phyloP scores from a whole-genome alignment of 2,113 vertebrate genomes.

The Coryphaenoides rupestris region DNA sequence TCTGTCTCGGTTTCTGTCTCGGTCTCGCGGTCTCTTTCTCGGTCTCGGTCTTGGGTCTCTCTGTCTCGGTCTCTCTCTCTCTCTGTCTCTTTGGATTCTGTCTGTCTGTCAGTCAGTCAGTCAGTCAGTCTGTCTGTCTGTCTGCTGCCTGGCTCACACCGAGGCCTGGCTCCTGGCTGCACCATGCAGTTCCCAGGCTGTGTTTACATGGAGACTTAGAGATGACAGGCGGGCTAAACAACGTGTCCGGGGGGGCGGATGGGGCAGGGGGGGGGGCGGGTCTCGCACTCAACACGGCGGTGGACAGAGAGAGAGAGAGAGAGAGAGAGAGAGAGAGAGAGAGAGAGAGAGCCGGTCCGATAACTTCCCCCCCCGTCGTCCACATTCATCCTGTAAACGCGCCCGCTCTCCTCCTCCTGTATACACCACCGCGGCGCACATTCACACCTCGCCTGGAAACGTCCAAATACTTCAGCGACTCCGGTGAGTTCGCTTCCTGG shows the following conservation, averaged over 20 bases:
- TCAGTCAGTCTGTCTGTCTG: background rate
- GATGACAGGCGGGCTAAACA: slow-evolving; percentile 59
- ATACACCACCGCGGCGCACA: slow-evolving; percentile 2
- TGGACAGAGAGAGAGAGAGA: slow-evolving; percentile 37
- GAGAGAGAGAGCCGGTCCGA: slow-evolving; percentile 7
- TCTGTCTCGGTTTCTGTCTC: background rate
- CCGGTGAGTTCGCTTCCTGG: background rate
- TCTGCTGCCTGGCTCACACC: background rate
- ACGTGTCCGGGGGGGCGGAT: slow-evolving; percentile 36
- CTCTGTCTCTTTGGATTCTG: too few species aligned
- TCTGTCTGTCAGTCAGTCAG: too few species aligned
- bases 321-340: slow-evolving; percentile 21
- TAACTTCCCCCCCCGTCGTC: slow-evolving; percentile 15
- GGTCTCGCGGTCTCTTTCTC: too few species aligned
- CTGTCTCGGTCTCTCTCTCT: too few species aligned
- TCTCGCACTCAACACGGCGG: slow-evolving; percentile 39
- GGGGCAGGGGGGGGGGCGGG: slow-evolving; percentile 35
- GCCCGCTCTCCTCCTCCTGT: background rate
- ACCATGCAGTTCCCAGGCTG: slow-evolving; percentile 28
- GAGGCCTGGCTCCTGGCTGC: slow-evolving; percentile 3
- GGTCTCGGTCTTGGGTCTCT: too few species aligned
- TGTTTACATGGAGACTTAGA: slow-evolving; percentile 45
- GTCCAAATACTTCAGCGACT: slow-evolving; percentile 11
- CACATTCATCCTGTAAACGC: slow-evolving; percentile 16
- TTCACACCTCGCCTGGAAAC: slow-evolving; percentile 16